Evolutionary conservation across 2,113 vertebrate genomes (phyloP), one percentile per base, ranked within the genome.

Genomic region (Corvus hawaiiensis): DNA sequence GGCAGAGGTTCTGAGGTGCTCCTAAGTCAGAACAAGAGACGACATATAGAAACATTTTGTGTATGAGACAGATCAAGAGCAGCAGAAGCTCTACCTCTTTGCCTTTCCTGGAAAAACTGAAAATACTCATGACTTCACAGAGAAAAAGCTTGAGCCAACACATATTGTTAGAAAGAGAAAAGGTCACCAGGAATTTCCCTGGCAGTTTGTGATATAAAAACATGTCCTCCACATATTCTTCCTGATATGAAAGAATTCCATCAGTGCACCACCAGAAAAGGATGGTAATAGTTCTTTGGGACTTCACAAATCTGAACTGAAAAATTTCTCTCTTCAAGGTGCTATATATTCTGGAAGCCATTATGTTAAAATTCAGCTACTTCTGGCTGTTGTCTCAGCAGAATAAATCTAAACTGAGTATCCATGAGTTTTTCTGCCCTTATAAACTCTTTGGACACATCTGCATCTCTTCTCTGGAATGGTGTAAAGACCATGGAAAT

Each of bases 191-290:
- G 62, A 87, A 85, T 55, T 79, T 39, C 24, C 51, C 49, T 56
- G 23, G 12, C 20, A 84, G 16, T 26, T 35, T 73, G 37, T 32
- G n/a, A 4, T 62, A 33, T 30, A 72, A 43, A 26, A 92, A 10
- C 20, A 20, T 5, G 9, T 9, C 41, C 56, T 56, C 28, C 1
- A 1, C 4, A 0, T 73, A 39, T 23, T 18, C 62, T 6, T 3
- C 22, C 4, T 43, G 49, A 43, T 14, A 20, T 10, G 16, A 66
- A 49, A 24, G 6, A 4, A 20, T 32, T 58, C 3, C 61, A 39
- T 73, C 30, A 20, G 37, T 68, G 15, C 30, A 68, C 11, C 43
- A 82, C 12, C n/a, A 89, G 69, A 52, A 87, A 54, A 15, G 16
- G 37, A n/a, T 12, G 5, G 5, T 13, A 71, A 39, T 2, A n/a